Percentiles rank a stretch among this genome's conserved stretches.
Evolutionary conservation across 2,888 invertebrate genomes (phyloP).

Genomic region (Camponotus fellah): DNA sequence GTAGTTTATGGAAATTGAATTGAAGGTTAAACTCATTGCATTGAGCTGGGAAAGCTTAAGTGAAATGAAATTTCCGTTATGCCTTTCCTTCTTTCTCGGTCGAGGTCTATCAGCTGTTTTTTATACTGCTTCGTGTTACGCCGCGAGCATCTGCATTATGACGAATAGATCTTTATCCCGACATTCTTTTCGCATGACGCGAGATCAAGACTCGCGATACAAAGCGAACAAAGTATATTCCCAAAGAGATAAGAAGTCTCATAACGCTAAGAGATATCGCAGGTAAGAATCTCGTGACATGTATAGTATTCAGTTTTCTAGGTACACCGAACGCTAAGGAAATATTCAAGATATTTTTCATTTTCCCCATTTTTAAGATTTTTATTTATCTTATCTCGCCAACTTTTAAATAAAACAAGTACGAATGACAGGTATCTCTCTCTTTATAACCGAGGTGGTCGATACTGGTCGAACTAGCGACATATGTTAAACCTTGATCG

Average conservation of each 20-base stretch:
- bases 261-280: slow-evolving; percentile 18
- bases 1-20: slow-evolving; percentile 37
- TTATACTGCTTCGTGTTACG: neutral
- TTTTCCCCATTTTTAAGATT: neutral
- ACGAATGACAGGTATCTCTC: neutral
- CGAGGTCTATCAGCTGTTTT: slow-evolving; percentile 22
- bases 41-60: slow-evolving; percentile 9
- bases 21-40: slow-evolving; percentile 11
- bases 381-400: neutral
- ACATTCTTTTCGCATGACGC: slow-evolving; percentile 66
- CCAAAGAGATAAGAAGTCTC: slow-evolving; percentile 58
- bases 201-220: slow-evolving; percentile 65
- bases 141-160: slow-evolving; percentile 23
- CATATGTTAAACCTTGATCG: slow-evolving; percentile 34
- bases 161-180: slow-evolving; percentile 54
- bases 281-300: neutral
- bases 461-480: neutral
- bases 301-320: neutral
- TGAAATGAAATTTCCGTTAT: slow-evolving; percentile 19
- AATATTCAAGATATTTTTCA: neutral
- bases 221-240: slow-evolving; percentile 57
- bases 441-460: neutral
- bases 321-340: neutral
- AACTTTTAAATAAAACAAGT: neutral
- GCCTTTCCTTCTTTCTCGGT: neutral